These are phyloP conservation scores for Malacoraja senta DNA, from an alignment of 2,797 vertebrate species.

Conservation along the genomic window DNA sequence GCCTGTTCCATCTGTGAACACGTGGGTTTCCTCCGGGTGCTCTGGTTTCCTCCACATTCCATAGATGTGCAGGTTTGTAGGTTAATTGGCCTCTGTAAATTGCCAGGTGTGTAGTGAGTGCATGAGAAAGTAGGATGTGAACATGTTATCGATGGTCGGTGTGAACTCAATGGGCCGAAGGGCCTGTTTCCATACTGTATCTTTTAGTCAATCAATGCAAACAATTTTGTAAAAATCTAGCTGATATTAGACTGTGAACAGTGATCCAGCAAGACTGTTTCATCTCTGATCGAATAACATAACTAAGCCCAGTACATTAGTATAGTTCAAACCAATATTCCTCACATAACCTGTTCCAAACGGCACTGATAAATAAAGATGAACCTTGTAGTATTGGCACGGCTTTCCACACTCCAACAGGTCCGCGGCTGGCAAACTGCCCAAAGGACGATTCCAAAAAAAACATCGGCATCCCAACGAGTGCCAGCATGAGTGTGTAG, in stretches of 20 bases:
- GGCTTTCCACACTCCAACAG: conserved; percentile 59
- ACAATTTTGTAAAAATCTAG: background rate
- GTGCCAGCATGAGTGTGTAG: conserved; percentile 60
- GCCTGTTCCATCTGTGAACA: too few species aligned
- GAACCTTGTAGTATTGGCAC: conserved; percentile 67
- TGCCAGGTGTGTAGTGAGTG: too few species aligned
- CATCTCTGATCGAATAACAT: background rate
- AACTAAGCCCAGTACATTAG: background rate
- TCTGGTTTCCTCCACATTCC: too few species aligned
- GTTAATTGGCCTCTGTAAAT: too few species aligned
- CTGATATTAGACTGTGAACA: background rate
- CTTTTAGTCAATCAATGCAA: too few species aligned
- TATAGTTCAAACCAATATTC: background rate
- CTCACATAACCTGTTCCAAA: background rate
- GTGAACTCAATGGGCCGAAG: too few species aligned
- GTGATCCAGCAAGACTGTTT: background rate
- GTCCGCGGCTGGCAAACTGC: conserved; percentile 66
- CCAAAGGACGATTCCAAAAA: conserved; percentile 68
- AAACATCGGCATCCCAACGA: conserved; percentile 66
- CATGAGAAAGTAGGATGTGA: too few species aligned
- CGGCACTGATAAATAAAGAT: background rate
- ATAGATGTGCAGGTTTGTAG: too few species aligned
- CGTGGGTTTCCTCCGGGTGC: too few species aligned
- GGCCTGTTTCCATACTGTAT: too few species aligned
- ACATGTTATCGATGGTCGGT: too few species aligned